Conservation (phyloP, 2,888 invertebrate species). For the Apodemia hepburni region DNA sequence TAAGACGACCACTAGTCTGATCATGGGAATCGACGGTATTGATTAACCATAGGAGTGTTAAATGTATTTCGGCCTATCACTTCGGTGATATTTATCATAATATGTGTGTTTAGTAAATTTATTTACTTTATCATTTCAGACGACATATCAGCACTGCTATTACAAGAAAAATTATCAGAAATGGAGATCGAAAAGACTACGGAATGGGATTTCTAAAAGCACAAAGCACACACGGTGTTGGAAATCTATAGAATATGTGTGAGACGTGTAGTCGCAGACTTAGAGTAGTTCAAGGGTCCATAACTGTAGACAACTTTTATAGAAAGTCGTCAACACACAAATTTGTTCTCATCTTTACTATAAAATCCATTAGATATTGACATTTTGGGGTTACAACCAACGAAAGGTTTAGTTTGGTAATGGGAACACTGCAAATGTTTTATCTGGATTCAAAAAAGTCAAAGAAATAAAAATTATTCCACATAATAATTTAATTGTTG, state of each 20-base stretch:
- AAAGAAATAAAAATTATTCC: too few species aligned
- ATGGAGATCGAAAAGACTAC: constrained; percentile 81
- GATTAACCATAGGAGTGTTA: too few species aligned
- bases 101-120: background rate
- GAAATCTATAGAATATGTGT: background rate
- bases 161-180: constrained; percentile 79
- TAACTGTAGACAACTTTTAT: background rate
- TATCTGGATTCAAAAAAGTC: too few species aligned
- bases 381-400: too few species aligned
- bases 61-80: too few species aligned
- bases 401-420: too few species aligned
- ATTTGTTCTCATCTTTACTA: background rate
- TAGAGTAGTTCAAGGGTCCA: background rate
- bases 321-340: background rate
- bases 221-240: background rate
- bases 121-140: constrained; percentile 58
- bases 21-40: too few species aligned
- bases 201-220: constrained; percentile 83
- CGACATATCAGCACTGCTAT: constrained; percentile 81
- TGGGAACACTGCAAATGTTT: too few species aligned
- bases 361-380: too few species aligned
- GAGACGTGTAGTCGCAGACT: background rate
- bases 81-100: background rate
- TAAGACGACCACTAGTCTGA: too few species aligned
- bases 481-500: too few species aligned